phyloP scores from a whole-genome alignment of 2,113 vertebrate genomes.

The crab-eating macaque (Macaca fascicularis) region T2T-MFA8v1.1 NC_088378.1:127991501-127992000 shows the following conservation, averaged over 20 bases:
- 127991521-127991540: not conserved
- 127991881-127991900: constrained; percentile 90
- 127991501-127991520: not conserved
- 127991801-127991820: constrained; percentile 87
- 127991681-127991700: not conserved
- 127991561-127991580: not conserved
- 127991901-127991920: constrained; percentile 91
- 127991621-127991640: not conserved
- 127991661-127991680: not conserved
- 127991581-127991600: not conserved
- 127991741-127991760: not conserved
- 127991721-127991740: not conserved
- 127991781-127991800: not conserved
- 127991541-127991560: not conserved
- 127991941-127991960: constrained; percentile 97
- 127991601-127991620: not conserved
- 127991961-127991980: not conserved
- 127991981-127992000: not conserved
- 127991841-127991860: constrained; percentile 96
- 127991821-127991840: constrained; percentile 91
- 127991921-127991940: constrained; percentile 95
- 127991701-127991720: not conserved
- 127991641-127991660: not conserved
- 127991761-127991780: not conserved
- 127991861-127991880: constrained; percentile 90